A percentile compares a stretch with the other conserved stretches of the same genome.
These are phyloP conservation scores for Danio tinwini DNA, from an alignment of 2,797 vertebrate genomes.

Conservation along the genomic window DNA sequence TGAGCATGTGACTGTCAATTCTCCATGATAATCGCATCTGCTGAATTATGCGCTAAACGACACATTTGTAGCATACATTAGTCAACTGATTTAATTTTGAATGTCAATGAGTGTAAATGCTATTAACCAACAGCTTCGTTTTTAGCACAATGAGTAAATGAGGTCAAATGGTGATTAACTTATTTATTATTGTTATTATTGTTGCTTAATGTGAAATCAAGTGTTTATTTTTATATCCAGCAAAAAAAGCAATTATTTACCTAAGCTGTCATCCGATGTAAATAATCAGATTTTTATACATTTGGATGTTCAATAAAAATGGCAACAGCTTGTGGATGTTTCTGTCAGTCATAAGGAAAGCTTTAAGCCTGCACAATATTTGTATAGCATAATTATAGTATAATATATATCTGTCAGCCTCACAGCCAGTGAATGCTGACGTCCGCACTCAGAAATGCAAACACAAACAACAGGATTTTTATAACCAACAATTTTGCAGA, in stretches of 20 bases:
- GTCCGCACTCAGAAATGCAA: conserved; percentile 6
- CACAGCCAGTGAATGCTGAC: not conserved
- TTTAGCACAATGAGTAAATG: conserved; percentile 47
- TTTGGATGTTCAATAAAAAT: conserved; percentile 33
- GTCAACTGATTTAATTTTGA: conserved; percentile 38
- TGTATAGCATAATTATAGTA: not conserved
- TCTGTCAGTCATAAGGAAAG: not conserved
- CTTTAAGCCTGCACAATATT: not conserved
- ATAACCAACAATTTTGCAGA: conserved; percentile 33
- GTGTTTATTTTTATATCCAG: conserved; percentile 20
- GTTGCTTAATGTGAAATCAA: conserved; percentile 25
- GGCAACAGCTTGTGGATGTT: not conserved
- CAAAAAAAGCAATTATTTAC: conserved; percentile 37
- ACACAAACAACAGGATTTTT: conserved; percentile 18
- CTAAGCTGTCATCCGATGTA: conserved; percentile 40
- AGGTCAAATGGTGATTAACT: conserved; percentile 54
- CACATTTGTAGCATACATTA: conserved; percentile 32
- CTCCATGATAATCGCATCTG: conserved; percentile 44
- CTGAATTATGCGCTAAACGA: conserved; percentile 15
- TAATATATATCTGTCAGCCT: conserved; percentile 4
- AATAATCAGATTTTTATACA: conserved; percentile 45
- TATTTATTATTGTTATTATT: conserved; percentile 30
- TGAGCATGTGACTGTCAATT: conserved; percentile 26
- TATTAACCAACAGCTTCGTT: conserved; percentile 16
- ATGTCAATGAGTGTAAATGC: conserved; percentile 47